Conservation (phyloP, 1,140 invertebrate genomes). For the Lordiphosa stackelbergi region DNA sequence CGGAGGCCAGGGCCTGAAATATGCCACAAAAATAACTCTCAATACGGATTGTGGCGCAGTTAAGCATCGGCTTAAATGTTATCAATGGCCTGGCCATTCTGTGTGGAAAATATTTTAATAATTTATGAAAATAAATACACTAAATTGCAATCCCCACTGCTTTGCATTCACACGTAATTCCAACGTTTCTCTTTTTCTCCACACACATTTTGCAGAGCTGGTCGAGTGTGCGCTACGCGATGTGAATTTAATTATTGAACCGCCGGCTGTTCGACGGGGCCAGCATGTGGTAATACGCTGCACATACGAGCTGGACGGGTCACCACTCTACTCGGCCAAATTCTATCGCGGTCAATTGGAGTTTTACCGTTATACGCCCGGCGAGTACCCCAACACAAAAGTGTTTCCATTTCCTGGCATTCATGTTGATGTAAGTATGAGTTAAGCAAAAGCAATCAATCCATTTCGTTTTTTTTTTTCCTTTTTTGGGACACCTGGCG, state of each 20-base stretch:
- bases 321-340: conserved; percentile 86
- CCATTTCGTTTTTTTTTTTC: conserved; percentile 1
- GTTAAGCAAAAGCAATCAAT: conserved; percentile 6
- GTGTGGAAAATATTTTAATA: conserved; percentile 38
- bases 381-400: conserved; percentile 83
- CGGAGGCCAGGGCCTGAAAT: background rate
- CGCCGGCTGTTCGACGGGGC: conserved; percentile 81
- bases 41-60: conserved; percentile 34
- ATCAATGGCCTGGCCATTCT: conserved; percentile 30
- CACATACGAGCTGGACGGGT: conserved; percentile 85
- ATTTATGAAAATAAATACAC: conserved; percentile 48
- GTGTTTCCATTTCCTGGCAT: conserved; percentile 85
- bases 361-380: conserved; percentile 87
- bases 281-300: conserved; percentile 83
- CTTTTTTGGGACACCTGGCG: background rate
- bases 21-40: conserved; percentile 12
- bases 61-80: conserved; percentile 45
- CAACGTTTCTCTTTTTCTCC: conserved; percentile 16
- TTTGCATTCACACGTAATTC: conserved; percentile 34
- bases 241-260: conserved; percentile 79
- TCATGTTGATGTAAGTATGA: conserved; percentile 86
- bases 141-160: conserved; percentile 43
- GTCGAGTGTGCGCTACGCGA: conserved; percentile 77
- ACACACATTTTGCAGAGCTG: conserved; percentile 65
- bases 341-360: conserved; percentile 88